phyloP scores from a whole-genome alignment of 64 coral and sea anemone species.

The Stichodactyla helianthus region DNA sequence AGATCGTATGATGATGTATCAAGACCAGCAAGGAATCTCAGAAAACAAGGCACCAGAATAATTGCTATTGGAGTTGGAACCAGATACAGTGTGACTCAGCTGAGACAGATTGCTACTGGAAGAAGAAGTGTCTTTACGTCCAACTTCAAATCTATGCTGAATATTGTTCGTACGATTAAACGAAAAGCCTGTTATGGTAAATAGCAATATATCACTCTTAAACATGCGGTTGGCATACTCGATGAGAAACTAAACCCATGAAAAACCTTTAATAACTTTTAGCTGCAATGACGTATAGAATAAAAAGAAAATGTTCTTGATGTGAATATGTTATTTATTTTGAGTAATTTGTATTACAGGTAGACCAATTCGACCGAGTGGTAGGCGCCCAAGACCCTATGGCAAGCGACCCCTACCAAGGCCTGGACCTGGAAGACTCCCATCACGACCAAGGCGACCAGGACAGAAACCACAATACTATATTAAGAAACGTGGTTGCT shows the following conservation, averaged over 20 bases:
- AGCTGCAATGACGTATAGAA: background rate
- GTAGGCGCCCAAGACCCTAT: background rate
- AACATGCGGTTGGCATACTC: too few relatives aligned
- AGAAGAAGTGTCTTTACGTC: conserved; percentile 28
- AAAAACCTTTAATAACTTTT: too few relatives aligned
- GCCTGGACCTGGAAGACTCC: conserved; percentile 11
- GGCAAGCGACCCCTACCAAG: background rate
- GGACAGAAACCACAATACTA: background rate
- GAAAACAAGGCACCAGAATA: conserved; percentile 11
- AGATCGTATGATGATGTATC: conserved; percentile 48
- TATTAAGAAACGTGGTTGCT: background rate
- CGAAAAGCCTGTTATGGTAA: conserved; percentile 52
- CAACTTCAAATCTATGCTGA: conserved; percentile 25
- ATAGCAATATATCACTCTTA: background rate
- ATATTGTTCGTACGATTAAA: conserved; percentile 27
- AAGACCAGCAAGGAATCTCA: conserved; percentile 13
- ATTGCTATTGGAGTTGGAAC: conserved; percentile 21
- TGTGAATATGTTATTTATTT: background rate
- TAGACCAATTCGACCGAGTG: background rate
- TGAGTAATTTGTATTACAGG: background rate
- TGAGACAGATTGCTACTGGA: conserved; percentile 45
- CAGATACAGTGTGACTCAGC: conserved; percentile 21
- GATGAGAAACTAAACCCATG: too few relatives aligned
- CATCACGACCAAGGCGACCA: background rate
- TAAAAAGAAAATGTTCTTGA: background rate